Percentiles rank a stretch among this genome's conserved stretches.
phyloP scores from a whole-genome alignment of 2,113 vertebrate species.

The Raphicerus campestris region DNA sequence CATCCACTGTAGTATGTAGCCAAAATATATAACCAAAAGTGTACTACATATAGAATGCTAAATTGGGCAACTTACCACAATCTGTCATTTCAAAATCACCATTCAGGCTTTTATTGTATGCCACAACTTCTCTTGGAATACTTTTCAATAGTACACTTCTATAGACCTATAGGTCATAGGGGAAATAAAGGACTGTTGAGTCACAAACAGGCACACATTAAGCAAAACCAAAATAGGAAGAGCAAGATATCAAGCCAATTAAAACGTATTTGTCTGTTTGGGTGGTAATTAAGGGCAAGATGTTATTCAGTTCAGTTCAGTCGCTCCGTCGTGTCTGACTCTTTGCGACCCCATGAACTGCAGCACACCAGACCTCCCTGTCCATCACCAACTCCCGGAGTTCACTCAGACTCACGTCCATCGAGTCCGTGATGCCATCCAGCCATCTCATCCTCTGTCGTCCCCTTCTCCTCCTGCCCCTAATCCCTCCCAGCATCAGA shows the following conservation, averaged over 20 bases:
- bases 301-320: neutral
- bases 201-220: slow-evolving; percentile 5
- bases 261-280: neutral
- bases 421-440: no score
- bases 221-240: slow-evolving; percentile 25
- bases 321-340: accelerated
- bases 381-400: no score
- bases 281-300: neutral
- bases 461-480: no score
- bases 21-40: neutral
- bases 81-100: slow-evolving; percentile 80
- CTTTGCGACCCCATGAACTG: no score
- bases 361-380: no score
- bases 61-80: slow-evolving; percentile 69
- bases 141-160: slow-evolving; percentile 92
- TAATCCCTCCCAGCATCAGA: no score
- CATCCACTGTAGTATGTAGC: neutral
- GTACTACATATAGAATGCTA: neutral
- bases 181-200: neutral
- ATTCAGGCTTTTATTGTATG: slow-evolving; percentile 76
- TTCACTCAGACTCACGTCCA: no score
- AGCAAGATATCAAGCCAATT: slow-evolving; percentile 27
- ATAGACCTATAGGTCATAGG: slow-evolving; percentile 86
- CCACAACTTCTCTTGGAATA: slow-evolving; percentile 56
- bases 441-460: no score